Base-by-base conservation (phyloP, 2,113 vertebrate species). In the Menidia beryllina region DNA sequence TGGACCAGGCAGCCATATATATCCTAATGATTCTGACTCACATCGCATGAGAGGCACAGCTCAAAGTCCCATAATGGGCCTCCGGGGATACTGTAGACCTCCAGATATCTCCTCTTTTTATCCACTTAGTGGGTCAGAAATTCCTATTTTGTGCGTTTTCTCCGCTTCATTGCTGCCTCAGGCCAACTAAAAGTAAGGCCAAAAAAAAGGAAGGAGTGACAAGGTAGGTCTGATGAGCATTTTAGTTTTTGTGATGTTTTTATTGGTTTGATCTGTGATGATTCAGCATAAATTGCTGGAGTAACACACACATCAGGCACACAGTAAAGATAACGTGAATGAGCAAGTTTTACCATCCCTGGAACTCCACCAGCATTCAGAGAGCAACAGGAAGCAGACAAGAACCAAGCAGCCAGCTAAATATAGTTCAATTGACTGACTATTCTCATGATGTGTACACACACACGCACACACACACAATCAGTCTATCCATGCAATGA, bases 21-120 rank as follows among this genome's bases (percentile, higher is more conserved):
- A 20, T 71, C 59, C 63, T 71, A 77, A 80, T 85, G 82, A 85
- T 77, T 70, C 62, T 51, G 24, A 69, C 75, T 50, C 49, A 59
- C 69, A 49, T 36, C 51, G 36, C 62, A 52, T 34, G 26, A 65
- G 63, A 41, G 47, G 72, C 60, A 67, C 56, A 60, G 49, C 49
- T 65, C 63, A 82, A 61, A 60, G 60, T 24, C 50, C 52, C 52
- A 68, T 81, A 90, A 86, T 83, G 72, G 75, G 77, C 73, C 85
- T 83, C 80, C 55, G 49, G 82, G 58, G 85, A 81, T 13, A 20
- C 43, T 19, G 7, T 60, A 63, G 65, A 74, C 62, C 64, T 75
- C 55, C 57, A 49, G 81, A 45, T 60, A 77, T 54, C 72, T 61
- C 14, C 21, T 54, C 34, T 82, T 69, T 80, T 84, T 78, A 79